These are phyloP conservation scores for Drosophila arizonae DNA, from an alignment of 1,140 invertebrate genomes.

Conservation along the genomic window DNA sequence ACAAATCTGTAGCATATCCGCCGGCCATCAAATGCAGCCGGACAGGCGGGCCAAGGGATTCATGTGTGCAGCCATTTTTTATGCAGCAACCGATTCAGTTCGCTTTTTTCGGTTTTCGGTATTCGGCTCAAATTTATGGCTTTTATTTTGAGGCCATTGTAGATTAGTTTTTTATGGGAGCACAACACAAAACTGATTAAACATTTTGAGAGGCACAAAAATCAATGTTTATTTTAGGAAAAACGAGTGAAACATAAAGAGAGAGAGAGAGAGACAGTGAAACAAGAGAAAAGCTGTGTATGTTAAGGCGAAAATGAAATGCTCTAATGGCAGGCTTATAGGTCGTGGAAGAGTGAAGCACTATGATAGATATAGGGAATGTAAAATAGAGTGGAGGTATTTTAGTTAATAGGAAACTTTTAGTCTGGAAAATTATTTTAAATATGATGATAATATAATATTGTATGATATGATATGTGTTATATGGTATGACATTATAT, in stretches of 20 bases:
- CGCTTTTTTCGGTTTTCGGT: constrained; percentile 4
- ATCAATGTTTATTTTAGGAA: constrained; percentile 36
- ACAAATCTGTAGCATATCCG: constrained; percentile 54
- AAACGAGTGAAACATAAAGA: neutral
- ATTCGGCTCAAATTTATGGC: constrained; percentile 56
- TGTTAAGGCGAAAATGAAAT: neutral
- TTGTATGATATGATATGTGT: too few species aligned
- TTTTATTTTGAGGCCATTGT: constrained; percentile 56
- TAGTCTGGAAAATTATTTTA: too few species aligned
- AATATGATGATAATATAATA: too few species aligned
- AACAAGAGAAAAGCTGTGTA: too few species aligned
- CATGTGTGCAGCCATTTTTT: constrained; percentile 48
- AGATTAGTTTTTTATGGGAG: constrained; percentile 68
- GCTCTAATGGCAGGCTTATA: too few species aligned
- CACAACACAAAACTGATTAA: constrained; percentile 71
- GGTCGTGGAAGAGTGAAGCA: too few species aligned
- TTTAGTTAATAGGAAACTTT: too few species aligned
- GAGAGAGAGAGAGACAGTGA: too few species aligned
- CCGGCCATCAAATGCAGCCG: constrained; percentile 51
- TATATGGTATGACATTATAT: too few species aligned
- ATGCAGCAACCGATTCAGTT: constrained; percentile 22
- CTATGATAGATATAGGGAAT: too few species aligned
- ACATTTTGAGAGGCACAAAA: constrained; percentile 37
- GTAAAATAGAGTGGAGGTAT: too few species aligned
- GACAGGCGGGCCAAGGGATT: neutral